Conservation (phyloP, 2,797 vertebrate genomes). For the Petrocephalus schoutedeni region DNA sequence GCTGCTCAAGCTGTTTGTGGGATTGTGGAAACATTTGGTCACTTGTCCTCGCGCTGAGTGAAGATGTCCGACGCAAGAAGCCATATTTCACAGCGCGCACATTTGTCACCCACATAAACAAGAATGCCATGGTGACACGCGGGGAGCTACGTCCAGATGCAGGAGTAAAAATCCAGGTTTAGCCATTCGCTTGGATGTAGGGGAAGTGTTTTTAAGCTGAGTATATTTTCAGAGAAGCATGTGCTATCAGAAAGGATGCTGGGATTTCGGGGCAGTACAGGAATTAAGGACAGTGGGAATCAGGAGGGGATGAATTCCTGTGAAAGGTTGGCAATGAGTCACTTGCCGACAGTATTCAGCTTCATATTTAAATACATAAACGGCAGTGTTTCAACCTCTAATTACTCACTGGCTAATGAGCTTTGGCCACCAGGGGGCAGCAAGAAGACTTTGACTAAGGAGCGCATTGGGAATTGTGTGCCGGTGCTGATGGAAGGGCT, state of each 20-base stretch:
- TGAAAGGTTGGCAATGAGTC: neutral
- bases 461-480: conserved; percentile 13
- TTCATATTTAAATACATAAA: neutral
- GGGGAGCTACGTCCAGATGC: neutral
- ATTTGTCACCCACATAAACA: neutral
- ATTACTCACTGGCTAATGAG: neutral
- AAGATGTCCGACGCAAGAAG: neutral
- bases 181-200: neutral
- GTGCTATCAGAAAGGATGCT: neutral
- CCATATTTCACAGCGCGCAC: neutral
- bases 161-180: neutral
- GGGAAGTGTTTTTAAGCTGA: neutral
- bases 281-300: neutral
- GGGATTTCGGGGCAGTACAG: neutral
- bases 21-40: neutral
- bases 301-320: neutral
- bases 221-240: neutral
- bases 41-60: neutral
- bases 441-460: neutral
- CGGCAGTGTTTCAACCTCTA: neutral
- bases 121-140: neutral
- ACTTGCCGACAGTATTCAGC: neutral
- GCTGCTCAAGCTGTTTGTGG: neutral
- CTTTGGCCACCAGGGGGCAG: conserved; percentile 23
- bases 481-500: neutral